A percentile compares a stretch with the other conserved stretches of the same genome.
phyloP scores from a whole-genome alignment of 2,113 vertebrate species.

The Stercorarius parasiticus region DNA sequence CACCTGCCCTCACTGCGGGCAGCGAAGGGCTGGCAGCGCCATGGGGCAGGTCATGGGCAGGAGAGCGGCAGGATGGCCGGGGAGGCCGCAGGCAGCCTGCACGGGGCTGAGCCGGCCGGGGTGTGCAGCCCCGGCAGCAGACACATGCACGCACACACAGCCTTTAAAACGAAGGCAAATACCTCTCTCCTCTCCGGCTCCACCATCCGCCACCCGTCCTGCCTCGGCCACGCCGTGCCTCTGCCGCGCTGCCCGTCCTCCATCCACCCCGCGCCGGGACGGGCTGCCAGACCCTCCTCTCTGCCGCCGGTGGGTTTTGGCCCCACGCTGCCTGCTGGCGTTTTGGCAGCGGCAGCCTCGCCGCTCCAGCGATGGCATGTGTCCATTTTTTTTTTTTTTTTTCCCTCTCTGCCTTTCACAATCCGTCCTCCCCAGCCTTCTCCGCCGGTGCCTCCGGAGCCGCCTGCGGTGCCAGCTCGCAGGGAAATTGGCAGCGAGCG shows the following conservation, averaged over 20 bases:
- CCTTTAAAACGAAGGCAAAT: not conserved
- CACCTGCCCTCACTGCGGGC: fast-evolving
- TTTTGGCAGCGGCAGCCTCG: constrained; percentile 51
- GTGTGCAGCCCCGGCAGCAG: not conserved
- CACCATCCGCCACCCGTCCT: not conserved
- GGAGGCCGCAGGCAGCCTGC: not conserved
- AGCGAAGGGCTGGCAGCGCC: not conserved
- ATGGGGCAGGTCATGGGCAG: not conserved
- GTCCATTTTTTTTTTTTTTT: constrained; percentile 64
- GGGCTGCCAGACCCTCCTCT: constrained; percentile 58
- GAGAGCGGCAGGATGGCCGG: not conserved
- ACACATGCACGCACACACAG: not conserved
- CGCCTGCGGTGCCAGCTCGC: constrained; percentile 66
- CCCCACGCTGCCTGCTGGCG: constrained; percentile 66
- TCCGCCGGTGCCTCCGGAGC: constrained; percentile 57
- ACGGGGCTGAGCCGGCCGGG: not conserved
- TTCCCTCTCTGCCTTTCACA: not conserved
- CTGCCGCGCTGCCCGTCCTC: constrained; percentile 46
- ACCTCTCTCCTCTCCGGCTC: not conserved
- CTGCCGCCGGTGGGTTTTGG: constrained; percentile 22
- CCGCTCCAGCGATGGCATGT: constrained; percentile 67
- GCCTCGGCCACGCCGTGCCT: not conserved
- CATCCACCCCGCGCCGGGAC: not conserved
- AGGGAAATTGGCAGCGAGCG: constrained; percentile 72
- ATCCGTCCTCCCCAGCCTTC: constrained; percentile 58